These are phyloP conservation scores for Catharus ustulatus DNA, from an alignment of 2,797 vertebrate genomes.

Conservation along the genomic window DNA sequence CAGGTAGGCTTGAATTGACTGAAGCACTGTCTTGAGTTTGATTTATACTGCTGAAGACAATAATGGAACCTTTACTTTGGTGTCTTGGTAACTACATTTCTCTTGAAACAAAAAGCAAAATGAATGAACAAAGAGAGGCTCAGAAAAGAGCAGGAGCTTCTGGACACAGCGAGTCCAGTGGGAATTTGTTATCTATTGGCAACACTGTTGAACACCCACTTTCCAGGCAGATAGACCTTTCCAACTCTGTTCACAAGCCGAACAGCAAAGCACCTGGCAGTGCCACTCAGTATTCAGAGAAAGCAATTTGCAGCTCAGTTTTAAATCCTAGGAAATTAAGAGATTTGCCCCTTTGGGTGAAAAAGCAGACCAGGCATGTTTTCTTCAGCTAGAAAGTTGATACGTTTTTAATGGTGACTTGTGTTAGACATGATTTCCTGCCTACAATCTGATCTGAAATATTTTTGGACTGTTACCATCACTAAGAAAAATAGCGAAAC, in stretches of 20 bases:
- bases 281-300: neutral
- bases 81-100: neutral
- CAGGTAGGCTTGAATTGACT: neutral
- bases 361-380: neutral
- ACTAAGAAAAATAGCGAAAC: slow-evolving; percentile 14
- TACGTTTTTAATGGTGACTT: slow-evolving; percentile 1
- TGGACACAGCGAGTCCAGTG: neutral
- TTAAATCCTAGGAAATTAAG: neutral
- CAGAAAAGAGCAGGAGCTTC: neutral
- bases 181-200: fast-evolving
- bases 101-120: neutral
- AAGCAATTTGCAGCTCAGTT: neutral
- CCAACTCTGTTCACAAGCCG: neutral
- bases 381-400: slow-evolving; percentile 5
- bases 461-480: slow-evolving; percentile 39
- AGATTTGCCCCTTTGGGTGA: neutral
- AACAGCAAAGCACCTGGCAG: neutral
- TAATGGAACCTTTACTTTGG: neutral
- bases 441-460: slow-evolving; percentile 49
- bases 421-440: slow-evolving; percentile 44
- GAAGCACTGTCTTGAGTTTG: neutral
- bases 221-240: neutral
- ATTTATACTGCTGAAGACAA: neutral
- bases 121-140: neutral
- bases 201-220: neutral